phyloP scores from a whole-genome alignment of 2,888 invertebrate genomes.

The Eucriotettix oculatus region DNA sequence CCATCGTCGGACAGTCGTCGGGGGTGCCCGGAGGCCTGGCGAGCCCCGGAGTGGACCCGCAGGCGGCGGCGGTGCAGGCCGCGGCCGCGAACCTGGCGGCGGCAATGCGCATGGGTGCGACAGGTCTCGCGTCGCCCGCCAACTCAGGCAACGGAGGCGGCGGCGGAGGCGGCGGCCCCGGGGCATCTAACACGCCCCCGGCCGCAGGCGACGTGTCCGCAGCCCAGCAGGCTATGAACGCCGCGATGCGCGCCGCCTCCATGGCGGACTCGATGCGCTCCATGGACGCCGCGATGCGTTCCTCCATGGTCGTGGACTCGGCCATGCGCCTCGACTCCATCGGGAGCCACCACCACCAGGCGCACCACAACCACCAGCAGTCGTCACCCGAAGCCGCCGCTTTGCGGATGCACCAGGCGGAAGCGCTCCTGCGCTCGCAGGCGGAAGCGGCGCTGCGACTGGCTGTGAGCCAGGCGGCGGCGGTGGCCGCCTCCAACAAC shows the following conservation, averaged over 20 bases:
- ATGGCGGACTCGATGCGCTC: constrained; percentile 32
- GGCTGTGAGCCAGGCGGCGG: constrained; percentile 55
- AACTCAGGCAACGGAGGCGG: constrained; percentile 14
- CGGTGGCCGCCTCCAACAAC: constrained; percentile 26
- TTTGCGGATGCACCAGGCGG: constrained; percentile 51
- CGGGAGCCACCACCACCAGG: constrained; percentile 21
- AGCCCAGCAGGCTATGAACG: constrained; percentile 34
- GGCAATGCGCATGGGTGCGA: constrained; percentile 39
- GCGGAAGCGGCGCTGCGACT: constrained; percentile 69
- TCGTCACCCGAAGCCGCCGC: constrained; percentile 23
- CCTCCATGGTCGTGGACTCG: constrained; percentile 29
- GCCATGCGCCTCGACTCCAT: constrained; percentile 13
- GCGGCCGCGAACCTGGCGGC: constrained; percentile 61
- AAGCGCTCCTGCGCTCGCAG: constrained; percentile 65
- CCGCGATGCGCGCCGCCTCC: constrained; percentile 36
- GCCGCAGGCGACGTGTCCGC: background rate
- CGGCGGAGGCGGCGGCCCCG: constrained; percentile 4
- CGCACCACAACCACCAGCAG: constrained; percentile 19
- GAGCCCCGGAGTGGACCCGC: constrained; percentile 34
- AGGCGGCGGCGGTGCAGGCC: constrained; percentile 46
- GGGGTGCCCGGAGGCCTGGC: constrained; percentile 27
- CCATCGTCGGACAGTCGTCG: constrained; percentile 20
- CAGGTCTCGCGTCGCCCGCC: constrained; percentile 14
- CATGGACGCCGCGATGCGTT: constrained; percentile 31
- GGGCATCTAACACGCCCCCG: constrained; percentile 23